Evolutionary conservation across 1,140 invertebrate genomes (phyloP), one percentile per base, ranked within the genome.

Genomic region (Cheumatopsyche charites): DNA sequence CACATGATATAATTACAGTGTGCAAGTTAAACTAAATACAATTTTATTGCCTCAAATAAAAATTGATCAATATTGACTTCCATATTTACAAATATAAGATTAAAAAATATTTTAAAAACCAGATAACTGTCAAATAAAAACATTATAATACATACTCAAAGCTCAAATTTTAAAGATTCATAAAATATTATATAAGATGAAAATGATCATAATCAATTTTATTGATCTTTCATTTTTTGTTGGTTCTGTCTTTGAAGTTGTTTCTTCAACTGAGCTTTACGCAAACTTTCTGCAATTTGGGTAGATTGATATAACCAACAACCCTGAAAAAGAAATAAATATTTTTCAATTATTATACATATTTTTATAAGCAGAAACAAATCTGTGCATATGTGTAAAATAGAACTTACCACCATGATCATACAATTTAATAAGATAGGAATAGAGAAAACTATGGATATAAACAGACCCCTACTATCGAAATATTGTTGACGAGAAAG

Each of bases 401-500:
- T 49, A 11, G 62, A 78, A 91, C 92, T 90, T 87, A 97, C 94
- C 87, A 97, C 92, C 88, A 96, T 92, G 73, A 96, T 87, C 88
- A 96, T 93, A 79, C 94, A 96, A 81, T 95, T 96, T 23, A 96
- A 86, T 70, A 97, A 85, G 77, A 96, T 91, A 49, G 95, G 95
- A 77, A 94, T 90, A 7, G 94, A 96, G 82, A 95, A 95, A 12
- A 96, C 91, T 15, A 95, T 86, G 11, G 94, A 96, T 86, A 96
- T 95, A 80, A 97, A 97, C 69, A 96, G 84, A 42, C 95, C 94
- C 82, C 93, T 93, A 75, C 91, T 93, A 81, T 97, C 95, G 82
- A 97, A 97, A 82, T 96, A 96, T 79, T 96, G 94, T 77, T 97
- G 94, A 73, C 89, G 88, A 6, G 94, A 93, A 80, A 96, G 96